Percentiles rank a stretch among this genome's conserved stretches.
Evolutionary conservation across 1,140 invertebrate genomes (phyloP).

Genomic region (Drosophila seguyi): DNA sequence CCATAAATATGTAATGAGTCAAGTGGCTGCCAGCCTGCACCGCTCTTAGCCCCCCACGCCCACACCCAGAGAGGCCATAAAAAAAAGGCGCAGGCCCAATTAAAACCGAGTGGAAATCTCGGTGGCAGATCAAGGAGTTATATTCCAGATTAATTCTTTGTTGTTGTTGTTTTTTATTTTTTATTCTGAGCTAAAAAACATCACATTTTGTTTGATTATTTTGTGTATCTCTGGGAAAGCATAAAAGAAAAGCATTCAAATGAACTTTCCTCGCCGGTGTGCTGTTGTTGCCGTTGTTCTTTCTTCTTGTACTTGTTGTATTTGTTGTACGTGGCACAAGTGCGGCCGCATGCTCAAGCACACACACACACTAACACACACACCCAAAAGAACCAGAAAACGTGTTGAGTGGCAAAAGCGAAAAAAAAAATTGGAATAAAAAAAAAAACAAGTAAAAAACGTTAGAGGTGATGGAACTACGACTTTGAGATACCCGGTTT

Average conservation of each 20-base stretch:
- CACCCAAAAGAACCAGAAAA: constrained; percentile 63
- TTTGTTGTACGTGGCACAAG: constrained; percentile 77
- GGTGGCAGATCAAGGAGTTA: constrained; percentile 31
- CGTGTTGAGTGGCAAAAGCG: constrained; percentile 73
- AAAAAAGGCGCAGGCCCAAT: constrained; percentile 66
- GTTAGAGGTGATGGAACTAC: constrained; percentile 15
- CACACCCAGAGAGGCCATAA: constrained; percentile 37
- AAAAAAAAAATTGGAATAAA: constrained; percentile 25
- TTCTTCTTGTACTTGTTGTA: constrained; percentile 52
- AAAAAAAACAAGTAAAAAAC: constrained; percentile 19
- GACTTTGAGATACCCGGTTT: constrained; percentile 7
- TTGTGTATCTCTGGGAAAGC: constrained; percentile 66
- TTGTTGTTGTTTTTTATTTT: constrained; percentile 35
- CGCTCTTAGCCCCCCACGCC: background rate
- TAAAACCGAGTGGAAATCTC: constrained; percentile 69
- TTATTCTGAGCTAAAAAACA: constrained; percentile 4
- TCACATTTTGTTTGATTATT: constrained; percentile 40
- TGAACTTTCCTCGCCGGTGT: constrained; percentile 66
- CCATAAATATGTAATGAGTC: constrained; percentile 48
- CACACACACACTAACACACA: constrained; percentile 53
- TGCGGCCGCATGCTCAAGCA: constrained; percentile 81
- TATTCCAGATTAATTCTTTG: constrained; percentile 35
- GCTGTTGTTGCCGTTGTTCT: constrained; percentile 28
- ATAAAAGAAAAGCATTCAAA: constrained; percentile 81
- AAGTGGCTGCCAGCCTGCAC: constrained; percentile 33